A percentile compares a stretch with the other conserved stretches of the same genome.
These are phyloP conservation scores for Phasianus colchicus DNA, from an alignment of 2,113 vertebrate genomes.

Conservation along the genomic window DNA sequence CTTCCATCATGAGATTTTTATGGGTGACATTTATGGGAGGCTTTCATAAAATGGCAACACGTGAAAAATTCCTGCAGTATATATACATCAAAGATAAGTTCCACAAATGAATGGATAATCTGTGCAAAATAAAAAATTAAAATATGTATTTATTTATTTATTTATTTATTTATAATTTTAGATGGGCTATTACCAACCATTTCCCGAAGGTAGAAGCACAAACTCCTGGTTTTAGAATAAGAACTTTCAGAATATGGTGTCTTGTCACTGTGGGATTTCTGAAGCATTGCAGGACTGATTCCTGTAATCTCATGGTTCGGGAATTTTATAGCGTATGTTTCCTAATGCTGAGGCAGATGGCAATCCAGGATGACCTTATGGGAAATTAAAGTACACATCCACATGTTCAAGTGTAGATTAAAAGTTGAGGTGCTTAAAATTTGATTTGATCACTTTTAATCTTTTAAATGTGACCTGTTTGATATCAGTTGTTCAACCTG, in stretches of 20 bases:
- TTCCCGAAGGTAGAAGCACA: background rate
- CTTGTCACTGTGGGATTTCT: background rate
- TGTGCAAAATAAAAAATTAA: background rate
- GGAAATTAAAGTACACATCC: background rate
- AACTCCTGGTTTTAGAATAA: background rate
- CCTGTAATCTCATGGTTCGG: background rate
- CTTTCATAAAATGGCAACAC: background rate
- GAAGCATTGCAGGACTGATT: background rate
- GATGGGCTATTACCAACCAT: background rate
- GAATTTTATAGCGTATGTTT: background rate
- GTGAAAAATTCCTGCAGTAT: background rate
- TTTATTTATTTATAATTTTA: background rate
- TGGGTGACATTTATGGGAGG: background rate
- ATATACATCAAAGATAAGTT: background rate
- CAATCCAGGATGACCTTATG: background rate
- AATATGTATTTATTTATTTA: too few species aligned
- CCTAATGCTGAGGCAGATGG: background rate
- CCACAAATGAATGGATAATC: background rate
- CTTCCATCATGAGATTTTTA: background rate
- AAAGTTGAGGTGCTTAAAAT: background rate
- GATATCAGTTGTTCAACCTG: background rate
- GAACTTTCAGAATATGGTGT: background rate
- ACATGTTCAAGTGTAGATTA: background rate
- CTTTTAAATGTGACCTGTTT: background rate
- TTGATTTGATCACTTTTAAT: background rate